These are phyloP conservation scores for Xylota sylvarum DNA, from an alignment of 2,888 invertebrate genomes.

Conservation along the genomic window DNA sequence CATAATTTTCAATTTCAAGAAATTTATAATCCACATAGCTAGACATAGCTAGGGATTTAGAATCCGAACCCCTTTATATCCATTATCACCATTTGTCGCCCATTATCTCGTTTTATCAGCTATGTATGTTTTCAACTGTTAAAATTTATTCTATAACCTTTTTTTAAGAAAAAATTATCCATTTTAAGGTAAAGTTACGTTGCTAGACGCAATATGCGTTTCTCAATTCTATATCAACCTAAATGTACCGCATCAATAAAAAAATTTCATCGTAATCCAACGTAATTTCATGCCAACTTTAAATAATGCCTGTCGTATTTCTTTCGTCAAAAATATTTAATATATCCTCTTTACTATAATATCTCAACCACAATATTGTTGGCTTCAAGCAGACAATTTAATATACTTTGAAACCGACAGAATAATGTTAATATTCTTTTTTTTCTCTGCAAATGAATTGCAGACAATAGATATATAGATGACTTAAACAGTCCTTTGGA, in stretches of 20 bases:
- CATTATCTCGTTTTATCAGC: no score
- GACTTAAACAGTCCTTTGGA: background rate
- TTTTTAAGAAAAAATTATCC: no score
- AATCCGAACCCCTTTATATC: no score
- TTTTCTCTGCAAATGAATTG: background rate
- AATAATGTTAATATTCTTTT: conserved; percentile 4
- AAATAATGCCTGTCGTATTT: background rate
- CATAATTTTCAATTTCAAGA: no score
- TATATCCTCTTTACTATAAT: conserved; percentile 1
- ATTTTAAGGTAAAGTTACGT: no score
- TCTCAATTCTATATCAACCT: background rate
- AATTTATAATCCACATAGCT: no score
- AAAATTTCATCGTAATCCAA: no score
- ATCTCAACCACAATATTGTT: background rate
- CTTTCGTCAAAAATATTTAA: conserved; percentile 7
- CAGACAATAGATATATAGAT: background rate
- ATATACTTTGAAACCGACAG: background rate
- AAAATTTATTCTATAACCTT: no score
- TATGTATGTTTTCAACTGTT: no score
- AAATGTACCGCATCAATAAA: background rate
- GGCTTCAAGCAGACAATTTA: background rate
- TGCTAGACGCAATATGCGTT: no score
- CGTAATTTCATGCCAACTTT: background rate
- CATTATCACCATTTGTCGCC: no score
- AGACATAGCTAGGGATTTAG: no score